These are phyloP conservation scores for Rotaria sp. DNA, from an alignment of 2,888 invertebrate species.

Conservation along the genomic window DNA sequence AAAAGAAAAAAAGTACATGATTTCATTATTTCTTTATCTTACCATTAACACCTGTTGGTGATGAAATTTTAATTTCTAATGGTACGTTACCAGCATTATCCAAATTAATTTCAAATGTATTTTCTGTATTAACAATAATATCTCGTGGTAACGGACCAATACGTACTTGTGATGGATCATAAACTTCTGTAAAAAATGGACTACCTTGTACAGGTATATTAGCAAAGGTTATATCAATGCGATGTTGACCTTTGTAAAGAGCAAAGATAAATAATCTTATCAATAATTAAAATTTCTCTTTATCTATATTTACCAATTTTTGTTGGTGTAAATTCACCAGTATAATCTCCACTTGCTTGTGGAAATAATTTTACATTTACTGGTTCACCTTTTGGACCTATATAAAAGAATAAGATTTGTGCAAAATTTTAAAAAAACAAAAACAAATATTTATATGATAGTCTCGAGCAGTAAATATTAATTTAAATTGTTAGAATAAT, in stretches of 20 bases:
- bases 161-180: conserved; percentile 59
- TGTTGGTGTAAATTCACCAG: conserved; percentile 74
- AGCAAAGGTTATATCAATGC: conserved; percentile 49
- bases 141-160: conserved; percentile 47
- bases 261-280: not conserved
- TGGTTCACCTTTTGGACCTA: conserved; percentile 59
- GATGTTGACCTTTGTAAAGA: conserved; percentile 44
- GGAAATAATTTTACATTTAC: conserved; percentile 86
- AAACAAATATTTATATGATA: not conserved
- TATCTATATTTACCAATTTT: conserved; percentile 48
- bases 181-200: conserved; percentile 58
- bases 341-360: conserved; percentile 84
- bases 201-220: conserved; percentile 43
- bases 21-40: not conserved
- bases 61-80: conserved; percentile 75
- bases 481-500: no score
- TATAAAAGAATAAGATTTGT: conserved; percentile 36
- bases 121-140: conserved; percentile 34
- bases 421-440: no score
- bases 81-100: conserved; percentile 81
- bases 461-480: no score
- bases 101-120: conserved; percentile 64
- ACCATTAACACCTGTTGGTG: conserved; percentile 60
- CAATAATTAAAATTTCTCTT: no score
- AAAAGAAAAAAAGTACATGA: no score